Base-by-base conservation (phyloP, 1,140 invertebrate species). In the Littorina saxatilis region DNA sequence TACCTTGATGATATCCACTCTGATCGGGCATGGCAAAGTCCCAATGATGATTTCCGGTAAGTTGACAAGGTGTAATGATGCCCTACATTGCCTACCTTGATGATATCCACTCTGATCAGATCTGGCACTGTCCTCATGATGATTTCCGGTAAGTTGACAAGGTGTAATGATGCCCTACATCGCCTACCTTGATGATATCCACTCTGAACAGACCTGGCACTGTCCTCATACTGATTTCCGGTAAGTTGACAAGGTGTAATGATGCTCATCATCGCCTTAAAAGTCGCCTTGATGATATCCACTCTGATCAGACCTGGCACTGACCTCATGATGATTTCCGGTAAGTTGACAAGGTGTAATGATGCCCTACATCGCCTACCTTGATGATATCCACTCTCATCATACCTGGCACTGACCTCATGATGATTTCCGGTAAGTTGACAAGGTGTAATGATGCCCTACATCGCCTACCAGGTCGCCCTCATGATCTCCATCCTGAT, bases 161-260 rank as follows among this genome's bases (percentile, higher is more conserved):
- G n/a, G n/a, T n/a, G n/a, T n/a, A n/a, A n/a, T n/a, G n/a, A 93
- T 97, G 85, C 96, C 97, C 1, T 99, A 99, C 90, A 99, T 99
- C 87, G 95, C 95, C 82, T 99, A 99, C 91, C 98, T 95, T 98
- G 91, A 97, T 98, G 96, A 95, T 96, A 76, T 96, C 96, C 89
- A 98, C 96, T 0, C 75, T 88, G 78, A 87, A 95, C 2, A 94
- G 94, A 50, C 95, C 95, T 13, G 95, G 94, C 39, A 95, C 94
- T 0, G 95, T 95, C 52, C 93, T 95, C 75, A 92, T 95, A 77
- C 86, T 89, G 88, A 90, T 90, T 40, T 86, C 89, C 29, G 85
- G 85, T 83, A 11, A 74, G 72, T 52, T 2, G 91, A 95, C n/a
- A n/a, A n/a, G n/a, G n/a, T n/a, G n/a, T n/a, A n/a, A n/a, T n/a